phyloP scores from a whole-genome alignment of 2,113 vertebrate species.

The Aleadryas rufinucha region DNA sequence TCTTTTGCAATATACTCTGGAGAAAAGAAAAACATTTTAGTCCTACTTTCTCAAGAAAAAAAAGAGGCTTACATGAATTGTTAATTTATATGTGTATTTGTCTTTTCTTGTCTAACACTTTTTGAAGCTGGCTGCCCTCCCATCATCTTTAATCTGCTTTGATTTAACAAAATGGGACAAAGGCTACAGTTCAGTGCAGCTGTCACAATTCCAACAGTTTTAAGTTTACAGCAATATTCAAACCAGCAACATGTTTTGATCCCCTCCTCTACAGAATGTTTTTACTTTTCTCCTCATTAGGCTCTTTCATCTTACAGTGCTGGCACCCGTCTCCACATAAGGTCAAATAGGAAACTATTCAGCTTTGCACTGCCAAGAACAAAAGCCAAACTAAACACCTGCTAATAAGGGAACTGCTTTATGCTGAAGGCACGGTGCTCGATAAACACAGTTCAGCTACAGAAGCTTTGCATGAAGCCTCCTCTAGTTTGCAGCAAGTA shows the following conservation, averaged over 20 bases:
- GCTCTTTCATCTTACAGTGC: not conserved
- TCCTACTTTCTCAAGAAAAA: not conserved
- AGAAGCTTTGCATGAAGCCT: not conserved
- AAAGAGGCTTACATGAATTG: not conserved
- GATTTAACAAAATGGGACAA: not conserved
- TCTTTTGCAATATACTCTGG: not conserved
- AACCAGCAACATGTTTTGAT: not conserved
- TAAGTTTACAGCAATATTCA: not conserved
- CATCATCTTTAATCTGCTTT: not conserved
- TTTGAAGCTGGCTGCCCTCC: not conserved
- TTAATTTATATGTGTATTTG: not conserved
- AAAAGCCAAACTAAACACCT: constrained; percentile 13
- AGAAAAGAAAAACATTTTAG: not conserved
- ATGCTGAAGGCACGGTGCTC: not conserved
- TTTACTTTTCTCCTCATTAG: not conserved
- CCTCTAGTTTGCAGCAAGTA: not conserved
- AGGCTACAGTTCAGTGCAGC: not conserved
- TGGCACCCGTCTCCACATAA: not conserved
- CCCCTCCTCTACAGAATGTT: not conserved
- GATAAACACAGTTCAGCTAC: not conserved
- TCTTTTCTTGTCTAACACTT: not conserved
- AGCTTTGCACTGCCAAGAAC: not conserved
- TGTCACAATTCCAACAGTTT: not conserved
- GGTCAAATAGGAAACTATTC: not conserved
- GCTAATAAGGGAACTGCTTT: not conserved